Conservation (phyloP, 2,888 invertebrate species). For the Hofmannophila pseudospretella region DNA sequence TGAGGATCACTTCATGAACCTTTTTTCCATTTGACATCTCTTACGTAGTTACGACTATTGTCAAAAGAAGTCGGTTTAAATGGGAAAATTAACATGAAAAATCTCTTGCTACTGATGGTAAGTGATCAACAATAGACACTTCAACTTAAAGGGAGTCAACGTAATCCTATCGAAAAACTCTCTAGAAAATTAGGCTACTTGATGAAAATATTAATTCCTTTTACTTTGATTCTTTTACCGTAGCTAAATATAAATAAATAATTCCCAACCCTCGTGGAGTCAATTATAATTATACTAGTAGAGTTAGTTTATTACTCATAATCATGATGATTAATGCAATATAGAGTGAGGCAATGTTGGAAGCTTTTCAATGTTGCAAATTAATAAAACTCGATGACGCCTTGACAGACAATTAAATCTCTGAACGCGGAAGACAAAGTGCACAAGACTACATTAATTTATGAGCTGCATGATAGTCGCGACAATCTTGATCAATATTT, state of each 20-base stretch:
- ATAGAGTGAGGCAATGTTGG: constrained; percentile 11
- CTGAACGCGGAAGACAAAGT: constrained; percentile 9
- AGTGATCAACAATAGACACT: too few relatives aligned
- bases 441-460: constrained; percentile 10
- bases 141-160: too few relatives aligned
- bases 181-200: too few relatives aligned
- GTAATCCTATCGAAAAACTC: too few relatives aligned
- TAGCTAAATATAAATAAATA: not conserved
- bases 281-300: too few relatives aligned
- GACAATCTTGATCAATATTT: constrained; percentile 4
- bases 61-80: too few relatives aligned
- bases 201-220: not conserved
- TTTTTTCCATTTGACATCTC: too few relatives aligned
- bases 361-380: constrained; percentile 26
- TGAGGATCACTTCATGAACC: too few relatives aligned
- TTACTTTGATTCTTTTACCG: not conserved
- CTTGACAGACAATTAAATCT: constrained; percentile 11
- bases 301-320: too few relatives aligned
- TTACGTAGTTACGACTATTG: too few relatives aligned
- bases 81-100: too few relatives aligned
- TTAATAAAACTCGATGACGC: constrained; percentile 20
- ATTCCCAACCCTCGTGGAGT: not conserved
- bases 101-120: too few relatives aligned
- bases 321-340: constrained; percentile 8
- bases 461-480: constrained; percentile 2